Evolutionary conservation across 2,113 vertebrate species (phyloP), one percentile per base, ranked within the genome.

Genomic region (Galeopterus variegatus): DNA sequence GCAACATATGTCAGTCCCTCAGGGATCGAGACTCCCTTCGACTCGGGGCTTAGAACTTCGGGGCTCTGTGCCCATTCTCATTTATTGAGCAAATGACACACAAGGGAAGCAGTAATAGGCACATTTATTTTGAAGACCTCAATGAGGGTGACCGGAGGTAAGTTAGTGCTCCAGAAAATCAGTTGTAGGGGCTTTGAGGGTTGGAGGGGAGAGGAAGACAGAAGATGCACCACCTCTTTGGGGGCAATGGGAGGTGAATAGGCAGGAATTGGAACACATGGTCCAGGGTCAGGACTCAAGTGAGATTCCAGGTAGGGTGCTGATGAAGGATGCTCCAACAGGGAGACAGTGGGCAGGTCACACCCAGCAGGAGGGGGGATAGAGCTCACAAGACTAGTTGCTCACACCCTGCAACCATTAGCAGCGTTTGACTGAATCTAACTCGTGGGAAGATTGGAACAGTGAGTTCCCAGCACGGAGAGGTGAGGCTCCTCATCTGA

Each of bases 11-110:
- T 4, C 33, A n/a, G 73, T 69, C 65, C 97, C 97, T 94, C 76
- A 93, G 90, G 85, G 73, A 77, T 9, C n/a, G 93, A 90, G 81
- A 94, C 9, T 94, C 96, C 91, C 93, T 95, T 88, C 93, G 69
- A 91, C 75, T 94, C 80, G 58, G 89, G 79, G 41, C 26, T 88
- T 88, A 93, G 73, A 91, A 56, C 45, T 77, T 94, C 80, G 58
- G 89, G 79, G 41, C 26, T 88, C 76, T 72, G 62, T 26, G 93
- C 2, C 48, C 0, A 0, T 93, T 88, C 86, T 83, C 62, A 65
- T 65, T 96, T 72, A n/a, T 67, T 86, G 81, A 91, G 83, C 75
- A 86, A 97, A 97, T 21, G 28, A 60, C 92, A 80, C 93, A 86
- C 6, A 7, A 65, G 45, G 91, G 28, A 67, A 92, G 33, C 69